These are phyloP conservation scores for Noctua janthina DNA, from an alignment of 2,888 invertebrate genomes.

Conservation along the genomic window DNA sequence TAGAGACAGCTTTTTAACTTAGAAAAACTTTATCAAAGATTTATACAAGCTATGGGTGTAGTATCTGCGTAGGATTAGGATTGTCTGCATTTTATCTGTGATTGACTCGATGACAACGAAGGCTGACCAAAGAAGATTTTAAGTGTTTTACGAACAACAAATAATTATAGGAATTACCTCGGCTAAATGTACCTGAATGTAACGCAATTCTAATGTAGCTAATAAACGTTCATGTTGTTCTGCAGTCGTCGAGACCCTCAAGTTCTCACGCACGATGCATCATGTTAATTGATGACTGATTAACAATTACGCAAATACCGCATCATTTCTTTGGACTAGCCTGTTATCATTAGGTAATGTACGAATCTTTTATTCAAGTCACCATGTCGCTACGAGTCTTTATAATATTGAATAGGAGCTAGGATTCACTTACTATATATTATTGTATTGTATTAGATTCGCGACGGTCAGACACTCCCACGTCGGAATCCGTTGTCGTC, in stretches of 20 bases:
- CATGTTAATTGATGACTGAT: conserved; percentile 28
- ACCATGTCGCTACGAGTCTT: conserved; percentile 2
- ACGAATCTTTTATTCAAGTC: conserved; percentile 6
- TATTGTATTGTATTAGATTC: conserved; percentile 13
- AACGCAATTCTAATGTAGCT: conserved; percentile 41
- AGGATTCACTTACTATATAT: conserved; percentile 1
- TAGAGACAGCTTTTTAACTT: conserved; percentile 85
- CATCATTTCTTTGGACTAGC: conserved; percentile 27
- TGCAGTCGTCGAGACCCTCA: conserved; percentile 19
- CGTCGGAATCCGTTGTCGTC: conserved; percentile 63
- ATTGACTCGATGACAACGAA: conserved; percentile 66
- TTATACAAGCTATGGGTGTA: conserved; percentile 86
- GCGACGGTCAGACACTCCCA: conserved; percentile 8
- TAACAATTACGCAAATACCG: conserved; percentile 14
- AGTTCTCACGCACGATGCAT: conserved; percentile 1
- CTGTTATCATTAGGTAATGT: conserved; percentile 7
- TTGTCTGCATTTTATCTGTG: conserved; percentile 69
- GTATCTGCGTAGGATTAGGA: conserved; percentile 78
- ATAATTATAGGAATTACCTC: conserved; percentile 43
- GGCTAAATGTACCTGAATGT: conserved; percentile 58
- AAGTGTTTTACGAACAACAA: conserved; percentile 44
- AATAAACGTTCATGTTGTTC: conserved; percentile 19
- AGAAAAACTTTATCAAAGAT: conserved; percentile 83
- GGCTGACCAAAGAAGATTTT: conserved; percentile 63
- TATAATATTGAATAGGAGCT: not conserved